Conservation (phyloP, 35 echinoderm and acorn worm genomes). For the Nesometra sesokonis region DNA sequence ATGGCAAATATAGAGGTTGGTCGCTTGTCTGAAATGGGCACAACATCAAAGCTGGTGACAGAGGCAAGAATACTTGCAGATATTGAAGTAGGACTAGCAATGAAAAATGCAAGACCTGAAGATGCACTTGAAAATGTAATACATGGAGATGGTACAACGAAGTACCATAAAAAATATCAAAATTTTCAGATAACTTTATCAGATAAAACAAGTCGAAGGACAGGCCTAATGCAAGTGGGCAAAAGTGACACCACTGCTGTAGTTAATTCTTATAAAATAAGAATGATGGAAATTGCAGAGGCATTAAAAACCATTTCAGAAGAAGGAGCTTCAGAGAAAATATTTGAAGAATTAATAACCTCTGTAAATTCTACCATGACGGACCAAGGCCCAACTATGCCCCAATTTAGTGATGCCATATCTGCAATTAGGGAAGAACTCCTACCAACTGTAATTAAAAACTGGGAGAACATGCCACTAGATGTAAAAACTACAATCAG, state of each 20-base stretch:
- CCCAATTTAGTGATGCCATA: slow-evolving; percentile 18
- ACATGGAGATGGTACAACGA: slow-evolving; percentile 55
- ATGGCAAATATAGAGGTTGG: slow-evolving; percentile 3
- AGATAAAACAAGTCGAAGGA: slow-evolving; percentile 21
- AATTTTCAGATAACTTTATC: slow-evolving; percentile 48
- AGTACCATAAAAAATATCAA: slow-evolving; percentile 45
- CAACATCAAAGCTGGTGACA: background rate
- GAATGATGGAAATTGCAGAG: slow-evolving; percentile 4
- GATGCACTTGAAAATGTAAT: slow-evolving; percentile 21
- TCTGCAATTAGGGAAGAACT: background rate
- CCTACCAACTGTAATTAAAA: slow-evolving; percentile 1
- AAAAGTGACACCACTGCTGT: slow-evolving; percentile 12
- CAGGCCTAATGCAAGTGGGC: slow-evolving; percentile 14
- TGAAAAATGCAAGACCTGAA: slow-evolving; percentile 1
- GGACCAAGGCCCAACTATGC: slow-evolving; percentile 46
- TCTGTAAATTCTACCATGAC: slow-evolving; percentile 31
- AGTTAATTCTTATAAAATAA: background rate
- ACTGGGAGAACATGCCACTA: slow-evolving; percentile 2
- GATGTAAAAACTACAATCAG: background rate
- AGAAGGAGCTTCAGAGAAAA: background rate
- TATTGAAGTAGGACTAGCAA: slow-evolving; percentile 25
- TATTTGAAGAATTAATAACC: slow-evolving; percentile 20
- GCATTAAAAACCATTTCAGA: background rate
- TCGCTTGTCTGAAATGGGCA: slow-evolving; percentile 5
- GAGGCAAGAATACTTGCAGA: slow-evolving; percentile 36